These are phyloP conservation scores for Parotia lawesii DNA, from an alignment of 2,113 vertebrate genomes.

Conservation along the genomic window DNA sequence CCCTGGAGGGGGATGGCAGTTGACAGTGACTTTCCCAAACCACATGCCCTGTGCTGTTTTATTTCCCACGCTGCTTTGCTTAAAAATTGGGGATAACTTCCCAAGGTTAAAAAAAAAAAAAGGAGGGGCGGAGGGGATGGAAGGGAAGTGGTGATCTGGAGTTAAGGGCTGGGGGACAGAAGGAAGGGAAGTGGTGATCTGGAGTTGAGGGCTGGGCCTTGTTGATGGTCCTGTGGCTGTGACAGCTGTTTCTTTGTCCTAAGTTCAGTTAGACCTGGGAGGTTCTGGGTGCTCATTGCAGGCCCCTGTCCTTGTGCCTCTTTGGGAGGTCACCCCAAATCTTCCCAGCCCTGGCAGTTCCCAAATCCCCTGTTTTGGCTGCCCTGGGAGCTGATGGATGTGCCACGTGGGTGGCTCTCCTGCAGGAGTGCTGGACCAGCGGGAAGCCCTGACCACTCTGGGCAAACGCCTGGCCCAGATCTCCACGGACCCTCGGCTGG, in stretches of 20 bases:
- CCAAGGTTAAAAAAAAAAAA: not conserved
- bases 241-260: not conserved
- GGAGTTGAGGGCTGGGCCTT: not conserved
- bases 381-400: accelerated
- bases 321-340: not conserved
- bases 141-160: not conserved
- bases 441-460: conserved; percentile 85
- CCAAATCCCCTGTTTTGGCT: accelerated
- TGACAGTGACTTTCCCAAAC: not conserved
- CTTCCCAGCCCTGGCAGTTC: not conserved
- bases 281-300: not conserved
- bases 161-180: not conserved
- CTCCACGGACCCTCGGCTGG: conserved; percentile 91
- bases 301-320: not conserved
- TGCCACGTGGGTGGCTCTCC: not conserved
- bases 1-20: not conserved
- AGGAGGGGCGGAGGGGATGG: accelerated
- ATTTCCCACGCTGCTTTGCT: not conserved
- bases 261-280: not conserved
- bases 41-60: accelerated
- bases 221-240: not conserved
- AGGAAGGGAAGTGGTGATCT: not conserved
- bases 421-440: conserved; percentile 86
- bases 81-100: not conserved
- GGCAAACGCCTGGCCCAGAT: conserved; percentile 87